Evolutionary conservation across 2,888 invertebrate genomes (phyloP).

Genomic region (Brenthis daphne): DNA sequence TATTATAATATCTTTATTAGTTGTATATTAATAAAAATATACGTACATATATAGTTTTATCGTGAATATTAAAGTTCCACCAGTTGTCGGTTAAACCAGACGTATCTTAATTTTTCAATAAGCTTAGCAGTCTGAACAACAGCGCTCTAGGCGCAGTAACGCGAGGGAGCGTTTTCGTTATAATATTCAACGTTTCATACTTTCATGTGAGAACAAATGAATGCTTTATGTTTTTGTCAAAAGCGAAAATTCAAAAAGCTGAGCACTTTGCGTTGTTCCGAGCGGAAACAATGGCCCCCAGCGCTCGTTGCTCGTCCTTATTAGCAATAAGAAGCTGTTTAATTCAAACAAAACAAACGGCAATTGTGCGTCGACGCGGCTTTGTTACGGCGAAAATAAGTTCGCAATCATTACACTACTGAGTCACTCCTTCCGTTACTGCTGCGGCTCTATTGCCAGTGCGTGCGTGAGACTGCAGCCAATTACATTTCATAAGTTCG

Average conservation of each 20-base stretch:
- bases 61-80: too few relatives aligned
- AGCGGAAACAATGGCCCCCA: constrained; percentile 21
- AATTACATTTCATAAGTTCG: too few relatives aligned
- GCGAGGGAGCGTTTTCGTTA: constrained; percentile 5
- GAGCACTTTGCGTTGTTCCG: constrained; percentile 22
- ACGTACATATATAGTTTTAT: too few relatives aligned
- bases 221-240: constrained; percentile 25
- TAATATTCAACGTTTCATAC: constrained; percentile 25
- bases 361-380: constrained; percentile 11
- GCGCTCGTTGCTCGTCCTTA: not conserved
- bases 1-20: too few relatives aligned
- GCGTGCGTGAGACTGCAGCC: too few relatives aligned
- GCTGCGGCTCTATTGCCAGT: too few relatives aligned
- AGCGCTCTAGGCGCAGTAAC: constrained; percentile 2
- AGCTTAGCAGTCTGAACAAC: constrained; percentile 9
- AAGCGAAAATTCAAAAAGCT: constrained; percentile 27
- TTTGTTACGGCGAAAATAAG: constrained; percentile 12
- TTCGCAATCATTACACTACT: not conserved
- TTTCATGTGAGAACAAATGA: constrained; percentile 24
- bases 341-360: constrained; percentile 14
- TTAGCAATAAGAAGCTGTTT: constrained; percentile 17
- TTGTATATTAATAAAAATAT: too few relatives aligned
- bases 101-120: not conserved
- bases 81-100: too few relatives aligned
- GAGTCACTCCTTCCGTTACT: constrained; percentile 3